Conservation (phyloP, 2,113 vertebrate species). For the Python bivittatus region DNA sequence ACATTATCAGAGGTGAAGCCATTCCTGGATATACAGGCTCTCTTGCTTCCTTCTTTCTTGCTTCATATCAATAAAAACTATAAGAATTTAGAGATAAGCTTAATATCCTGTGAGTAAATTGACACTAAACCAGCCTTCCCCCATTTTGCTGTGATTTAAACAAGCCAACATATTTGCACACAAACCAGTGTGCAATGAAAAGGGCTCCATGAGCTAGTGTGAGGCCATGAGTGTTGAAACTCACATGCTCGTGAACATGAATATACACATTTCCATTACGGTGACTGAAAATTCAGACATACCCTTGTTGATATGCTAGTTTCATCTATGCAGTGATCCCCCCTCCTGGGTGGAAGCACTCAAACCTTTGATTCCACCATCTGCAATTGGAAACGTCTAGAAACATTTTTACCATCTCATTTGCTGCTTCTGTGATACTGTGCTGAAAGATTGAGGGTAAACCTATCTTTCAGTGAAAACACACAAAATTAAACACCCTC, state of each 20-base stretch:
- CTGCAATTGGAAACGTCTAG: not conserved
- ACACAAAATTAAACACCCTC: not conserved
- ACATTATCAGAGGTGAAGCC: not conserved
- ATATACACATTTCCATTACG: not conserved
- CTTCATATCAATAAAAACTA: not conserved
- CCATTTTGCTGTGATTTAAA: not conserved
- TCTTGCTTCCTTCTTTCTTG: not conserved
- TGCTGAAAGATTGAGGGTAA: not conserved
- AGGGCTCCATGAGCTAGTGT: not conserved
- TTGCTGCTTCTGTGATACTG: not conserved
- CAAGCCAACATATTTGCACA: too few species aligned
- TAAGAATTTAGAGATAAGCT: not conserved
- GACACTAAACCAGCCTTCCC: not conserved
- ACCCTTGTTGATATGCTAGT: too few species aligned
- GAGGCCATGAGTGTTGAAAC: not conserved
- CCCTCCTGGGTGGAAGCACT: not conserved
- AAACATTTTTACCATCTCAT: not conserved
- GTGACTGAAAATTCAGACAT: not conserved
- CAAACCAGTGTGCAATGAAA: not conserved
- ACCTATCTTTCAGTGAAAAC: not conserved
- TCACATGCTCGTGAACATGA: not conserved
- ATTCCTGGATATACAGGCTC: not conserved
- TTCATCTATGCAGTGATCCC: not conserved
- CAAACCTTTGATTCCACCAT: not conserved
- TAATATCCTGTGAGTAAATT: not conserved